Percentiles rank a stretch among this genome's conserved stretches.
These are phyloP conservation scores for Psophia crepitans DNA, from an alignment of 2,113 vertebrate genomes.

Conservation along the genomic window DNA sequence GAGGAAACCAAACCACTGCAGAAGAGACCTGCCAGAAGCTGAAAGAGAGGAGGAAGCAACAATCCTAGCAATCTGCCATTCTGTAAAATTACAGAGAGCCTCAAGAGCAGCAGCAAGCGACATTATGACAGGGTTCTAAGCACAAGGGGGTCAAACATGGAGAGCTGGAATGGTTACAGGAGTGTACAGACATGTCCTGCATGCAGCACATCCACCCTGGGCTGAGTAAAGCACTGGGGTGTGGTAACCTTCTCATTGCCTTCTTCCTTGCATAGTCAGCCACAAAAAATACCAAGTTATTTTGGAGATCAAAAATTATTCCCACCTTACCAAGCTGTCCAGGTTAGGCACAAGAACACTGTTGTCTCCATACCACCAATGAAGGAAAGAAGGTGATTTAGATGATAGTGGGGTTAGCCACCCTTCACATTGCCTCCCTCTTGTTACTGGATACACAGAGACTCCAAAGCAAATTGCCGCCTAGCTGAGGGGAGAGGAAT, in stretches of 20 bases:
- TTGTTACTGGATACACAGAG: background rate
- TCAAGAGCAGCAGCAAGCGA: background rate
- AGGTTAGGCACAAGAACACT: background rate
- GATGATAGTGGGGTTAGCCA: background rate
- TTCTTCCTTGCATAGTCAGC: background rate
- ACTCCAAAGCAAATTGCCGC: background rate
- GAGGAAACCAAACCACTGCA: background rate
- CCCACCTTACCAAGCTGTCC: background rate
- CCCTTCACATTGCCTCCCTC: background rate
- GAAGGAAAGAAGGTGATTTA: background rate
- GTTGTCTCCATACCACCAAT: background rate
- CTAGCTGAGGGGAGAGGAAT: background rate
- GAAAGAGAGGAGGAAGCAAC: background rate
- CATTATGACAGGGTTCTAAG: accelerated
- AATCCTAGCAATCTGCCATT: background rate
- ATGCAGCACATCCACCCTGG: background rate
- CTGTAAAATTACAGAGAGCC: background rate
- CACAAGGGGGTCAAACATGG: background rate
- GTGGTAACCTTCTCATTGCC: background rate
- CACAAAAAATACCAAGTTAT: background rate
- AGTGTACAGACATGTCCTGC: background rate
- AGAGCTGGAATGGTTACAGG: background rate
- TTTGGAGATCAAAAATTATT: background rate
- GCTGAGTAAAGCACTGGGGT: background rate
- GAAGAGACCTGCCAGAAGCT: background rate